These are phyloP conservation scores for Scaptomyza montana DNA, from an alignment of 1,140 invertebrate genomes.

Conservation along the genomic window DNA sequence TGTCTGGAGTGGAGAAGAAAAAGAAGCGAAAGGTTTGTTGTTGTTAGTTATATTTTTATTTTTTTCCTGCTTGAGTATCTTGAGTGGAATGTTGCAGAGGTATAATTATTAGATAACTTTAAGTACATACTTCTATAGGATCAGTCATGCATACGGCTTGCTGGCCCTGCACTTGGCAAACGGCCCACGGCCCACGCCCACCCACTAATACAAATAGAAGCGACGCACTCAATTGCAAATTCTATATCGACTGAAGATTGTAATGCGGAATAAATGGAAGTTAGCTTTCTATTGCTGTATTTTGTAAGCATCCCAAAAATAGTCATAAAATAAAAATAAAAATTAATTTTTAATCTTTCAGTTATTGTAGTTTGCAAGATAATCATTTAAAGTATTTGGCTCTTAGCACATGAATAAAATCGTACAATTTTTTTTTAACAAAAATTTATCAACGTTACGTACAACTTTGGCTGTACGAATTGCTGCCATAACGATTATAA, in stretches of 20 bases:
- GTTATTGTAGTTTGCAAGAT: too few relatives aligned
- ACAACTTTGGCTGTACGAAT: not conserved
- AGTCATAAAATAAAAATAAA: not conserved
- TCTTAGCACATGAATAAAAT: too few relatives aligned
- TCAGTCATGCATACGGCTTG: slow-evolving; percentile 47
- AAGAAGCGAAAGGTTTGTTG: slow-evolving; percentile 36
- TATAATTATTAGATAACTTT: slow-evolving; percentile 71
- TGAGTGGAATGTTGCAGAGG: slow-evolving; percentile 58
- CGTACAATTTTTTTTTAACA: too few relatives aligned
- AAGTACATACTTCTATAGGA: slow-evolving; percentile 55
- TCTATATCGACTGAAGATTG: slow-evolving; percentile 45
- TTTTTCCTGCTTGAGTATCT: slow-evolving; percentile 48
- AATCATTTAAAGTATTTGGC: too few relatives aligned
- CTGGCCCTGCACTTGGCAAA: slow-evolving; percentile 11
- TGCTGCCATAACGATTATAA: not conserved
- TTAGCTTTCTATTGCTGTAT: not conserved
- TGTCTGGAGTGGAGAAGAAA: slow-evolving; percentile 59
- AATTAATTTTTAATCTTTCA: not conserved
- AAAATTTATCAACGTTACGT: too few relatives aligned
- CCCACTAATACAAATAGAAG: slow-evolving; percentile 41
- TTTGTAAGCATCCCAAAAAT: not conserved
- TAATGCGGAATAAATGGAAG: slow-evolving; percentile 1
- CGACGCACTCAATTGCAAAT: slow-evolving; percentile 35
- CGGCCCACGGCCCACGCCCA: slow-evolving; percentile 26
- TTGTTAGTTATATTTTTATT: slow-evolving; percentile 43